Conservation (phyloP, 2,797 vertebrate species). For the Podargus strigoides region DNA sequence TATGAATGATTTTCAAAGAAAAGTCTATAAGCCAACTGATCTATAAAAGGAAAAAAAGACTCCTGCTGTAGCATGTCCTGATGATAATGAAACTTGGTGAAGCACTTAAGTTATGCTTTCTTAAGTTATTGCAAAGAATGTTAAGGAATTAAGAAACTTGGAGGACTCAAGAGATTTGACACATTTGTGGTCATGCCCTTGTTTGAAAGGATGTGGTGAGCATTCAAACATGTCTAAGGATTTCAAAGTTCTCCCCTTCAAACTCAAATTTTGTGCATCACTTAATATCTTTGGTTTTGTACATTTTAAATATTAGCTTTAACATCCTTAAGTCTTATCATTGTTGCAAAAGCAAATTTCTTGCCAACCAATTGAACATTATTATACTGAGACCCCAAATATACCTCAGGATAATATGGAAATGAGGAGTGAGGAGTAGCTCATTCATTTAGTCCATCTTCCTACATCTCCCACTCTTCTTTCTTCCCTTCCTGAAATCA, state of each 20-base stretch:
- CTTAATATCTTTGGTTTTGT: not conserved
- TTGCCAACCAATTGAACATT: not conserved
- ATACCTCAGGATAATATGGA: not conserved
- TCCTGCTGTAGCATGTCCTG: not conserved
- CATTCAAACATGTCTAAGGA: not conserved
- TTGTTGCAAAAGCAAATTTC: not conserved
- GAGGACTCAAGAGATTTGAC: not conserved
- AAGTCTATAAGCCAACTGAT: not conserved
- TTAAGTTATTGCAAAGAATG: not conserved
- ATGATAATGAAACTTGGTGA: not conserved
- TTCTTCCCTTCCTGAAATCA: not conserved
- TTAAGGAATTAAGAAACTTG: not conserved
- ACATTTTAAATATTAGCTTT: not conserved
- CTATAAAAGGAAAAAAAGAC: not conserved
- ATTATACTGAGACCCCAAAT: not conserved
- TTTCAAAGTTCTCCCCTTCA: not conserved
- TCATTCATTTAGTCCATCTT: not conserved
- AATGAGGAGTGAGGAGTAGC: not conserved
- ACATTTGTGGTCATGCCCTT: not conserved
- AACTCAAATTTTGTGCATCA: not conserved
- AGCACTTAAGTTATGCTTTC: not conserved
- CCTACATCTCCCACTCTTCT: not conserved
- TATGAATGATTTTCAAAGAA: not conserved
- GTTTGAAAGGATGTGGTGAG: not conserved
- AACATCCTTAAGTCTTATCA: not conserved